Percentiles rank a stretch among this genome's conserved stretches.
phyloP scores from a whole-genome alignment of 2,797 vertebrate species.

The Urocyon cinereoargenteus region DNA sequence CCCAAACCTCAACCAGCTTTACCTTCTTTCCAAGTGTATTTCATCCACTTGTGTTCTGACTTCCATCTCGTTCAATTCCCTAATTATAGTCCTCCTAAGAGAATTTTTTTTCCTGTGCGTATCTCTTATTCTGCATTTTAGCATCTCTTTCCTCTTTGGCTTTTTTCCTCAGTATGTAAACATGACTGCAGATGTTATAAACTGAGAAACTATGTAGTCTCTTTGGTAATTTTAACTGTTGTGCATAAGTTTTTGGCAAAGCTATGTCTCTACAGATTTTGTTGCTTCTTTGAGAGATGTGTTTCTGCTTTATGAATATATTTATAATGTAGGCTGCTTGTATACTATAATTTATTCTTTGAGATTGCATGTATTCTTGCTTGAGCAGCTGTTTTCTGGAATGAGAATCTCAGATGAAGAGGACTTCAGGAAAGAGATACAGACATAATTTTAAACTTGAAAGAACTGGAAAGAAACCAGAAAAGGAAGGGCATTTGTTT shows the following conservation, averaged over 20 bases:
- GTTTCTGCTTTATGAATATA: constrained; percentile 73
- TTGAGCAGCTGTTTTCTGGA: constrained; percentile 68
- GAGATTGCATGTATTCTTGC: constrained; percentile 26
- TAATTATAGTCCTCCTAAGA: not conserved
- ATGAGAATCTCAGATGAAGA: constrained; percentile 8
- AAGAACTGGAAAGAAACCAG: not conserved
- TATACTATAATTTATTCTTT: constrained; percentile 67
- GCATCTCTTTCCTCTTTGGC: constrained; percentile 20
- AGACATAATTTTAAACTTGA: constrained; percentile 28
- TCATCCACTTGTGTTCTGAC: not conserved
- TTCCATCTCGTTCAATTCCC: not conserved
- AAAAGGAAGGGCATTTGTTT: not conserved
- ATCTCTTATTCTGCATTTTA: constrained; percentile 55
- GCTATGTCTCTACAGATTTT: constrained; percentile 61
- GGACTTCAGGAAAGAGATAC: constrained; percentile 45
- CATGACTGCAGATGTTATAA: constrained; percentile 76
- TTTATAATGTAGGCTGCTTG: constrained; percentile 66
- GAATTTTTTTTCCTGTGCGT: not conserved
- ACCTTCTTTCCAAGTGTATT: not conserved
- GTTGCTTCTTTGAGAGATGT: constrained; percentile 70
- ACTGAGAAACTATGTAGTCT: constrained; percentile 59
- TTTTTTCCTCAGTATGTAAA: constrained; percentile 67
- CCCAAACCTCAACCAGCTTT: not conserved
- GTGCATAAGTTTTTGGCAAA: constrained; percentile 74
- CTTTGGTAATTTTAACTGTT: constrained; percentile 71